phyloP scores from a whole-genome alignment of 2,888 invertebrate species.

The Tethea ocularis region DNA sequence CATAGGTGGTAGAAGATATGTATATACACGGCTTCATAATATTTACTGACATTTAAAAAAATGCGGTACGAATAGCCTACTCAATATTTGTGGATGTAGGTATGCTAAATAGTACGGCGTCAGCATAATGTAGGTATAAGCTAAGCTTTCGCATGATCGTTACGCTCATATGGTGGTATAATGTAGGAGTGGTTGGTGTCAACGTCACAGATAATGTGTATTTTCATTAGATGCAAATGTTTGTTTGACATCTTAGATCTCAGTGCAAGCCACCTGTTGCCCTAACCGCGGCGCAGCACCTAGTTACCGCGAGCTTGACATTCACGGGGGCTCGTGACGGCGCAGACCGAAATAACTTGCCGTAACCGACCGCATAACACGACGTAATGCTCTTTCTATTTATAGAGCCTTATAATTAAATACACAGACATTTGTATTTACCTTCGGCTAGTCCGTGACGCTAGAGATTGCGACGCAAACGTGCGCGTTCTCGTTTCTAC shows the following conservation, averaged over 20 bases:
- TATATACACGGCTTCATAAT: too few relatives aligned
- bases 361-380: slow-evolving; percentile 78
- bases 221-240: slow-evolving; percentile 35
- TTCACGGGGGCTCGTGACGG: slow-evolving; percentile 75
- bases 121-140: too few relatives aligned
- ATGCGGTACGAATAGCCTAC: too few relatives aligned
- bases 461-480: slow-evolving; percentile 42
- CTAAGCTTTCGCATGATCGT: slow-evolving; percentile 14
- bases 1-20: too few relatives aligned
- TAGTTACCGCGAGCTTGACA: slow-evolving; percentile 78
- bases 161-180: too few relatives aligned
- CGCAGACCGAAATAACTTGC: slow-evolving; percentile 76
- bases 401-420: slow-evolving; percentile 78
- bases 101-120: too few relatives aligned
- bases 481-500: slow-evolving; percentile 36
- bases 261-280: slow-evolving; percentile 77
- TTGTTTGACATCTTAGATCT: slow-evolving; percentile 47
- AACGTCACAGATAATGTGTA: slow-evolving; percentile 9
- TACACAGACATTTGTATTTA: slow-evolving; percentile 70
- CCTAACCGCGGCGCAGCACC: slow-evolving; percentile 57
- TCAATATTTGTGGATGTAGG: too few relatives aligned
- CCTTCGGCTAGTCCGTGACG: slow-evolving; percentile 60
- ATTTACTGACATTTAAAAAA: too few relatives aligned
- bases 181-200: too few relatives aligned
- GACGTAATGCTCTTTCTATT: slow-evolving; percentile 78